Evolutionary conservation across 2,888 invertebrate genomes (phyloP), one percentile per base, ranked within the genome.

Genomic region (Timandra comae): DNA sequence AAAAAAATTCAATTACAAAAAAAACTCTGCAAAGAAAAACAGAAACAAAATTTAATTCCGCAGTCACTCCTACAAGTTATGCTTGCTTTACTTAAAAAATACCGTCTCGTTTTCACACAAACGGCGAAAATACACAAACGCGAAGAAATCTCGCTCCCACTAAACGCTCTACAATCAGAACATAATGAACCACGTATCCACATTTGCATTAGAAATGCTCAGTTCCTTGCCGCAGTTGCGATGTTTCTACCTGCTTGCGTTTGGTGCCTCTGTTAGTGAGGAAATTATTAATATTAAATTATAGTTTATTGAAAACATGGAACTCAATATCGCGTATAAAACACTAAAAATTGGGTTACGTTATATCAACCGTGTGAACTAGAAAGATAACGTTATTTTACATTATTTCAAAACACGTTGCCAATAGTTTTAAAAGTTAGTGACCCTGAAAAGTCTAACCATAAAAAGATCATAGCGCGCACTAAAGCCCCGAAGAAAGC

Each of bases 121-220:
- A 46, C 43, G 42, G 42, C 49, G 46, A 49, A 49, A 46, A 49
- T 8, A 24, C 24, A 24, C 24, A 24, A 49, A 41, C 41, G 43
- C 33, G 47, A 52, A 54, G 51, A 60, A 60, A 55, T 50, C 52
- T 51, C 48, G 49, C 56, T 50, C 57, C 49, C 63, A 52, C 69
- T 66, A 70, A 76, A 71, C 66, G 67, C 54, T 66, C 68, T 64
- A 65, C 70, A 77, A 76, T 74, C 76, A 73, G 68, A 56, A 65
- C 72, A 68, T 76, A 76, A 77, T 74, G 75, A 76, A 72, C 62
- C 73, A 67, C 71, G 71, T 67, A 70, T 57, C 44, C 54, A 68
- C 64, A 69, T 66, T 67, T 66, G 65, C 67, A 66, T 77, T 61
- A 63, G 59, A 70, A 75, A 69, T 74, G 70, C 64, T 62, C 70